Evolutionary conservation across 2,888 invertebrate genomes (phyloP), one percentile per base, ranked within the genome.

Genomic region (Oligia fasciuncula): DNA sequence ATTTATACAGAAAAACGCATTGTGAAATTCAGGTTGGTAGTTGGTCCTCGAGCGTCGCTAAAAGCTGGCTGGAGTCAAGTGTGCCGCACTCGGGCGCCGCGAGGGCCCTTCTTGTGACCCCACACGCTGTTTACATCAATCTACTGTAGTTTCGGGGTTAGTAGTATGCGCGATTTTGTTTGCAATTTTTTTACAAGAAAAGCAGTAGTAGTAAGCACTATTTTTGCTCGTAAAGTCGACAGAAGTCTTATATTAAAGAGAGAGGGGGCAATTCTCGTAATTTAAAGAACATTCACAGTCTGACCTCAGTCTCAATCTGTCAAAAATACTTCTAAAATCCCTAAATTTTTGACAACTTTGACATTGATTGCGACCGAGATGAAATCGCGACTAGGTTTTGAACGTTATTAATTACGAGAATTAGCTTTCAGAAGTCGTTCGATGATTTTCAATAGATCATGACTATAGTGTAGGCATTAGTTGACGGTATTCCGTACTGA

Each of bases 1-100:
- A 88, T 82, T 77, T 80, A 77, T 74, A 80, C 49, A 77, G 66
- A 83, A 85, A 81, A 81, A 85, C 66, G 74, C 77, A 87, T 79
- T 80, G 84, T 88, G 77, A 80, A 77, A 86, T 80, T 81, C 77
- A 85, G 84, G 85, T 84, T 81, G 81, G 74, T 84, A 75, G 81
- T 78, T 67, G 85, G 79, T 76, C 66, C 88, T 89, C 60, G 80
- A 85, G 79, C 60, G 76, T 35, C 74, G 83, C 86, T 89, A 90
- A 90, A 90, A 90, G 89, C 89, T 86, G 77, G 71, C 88, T 80
- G 73, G 81, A 84, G 89, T 87, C 85, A 90, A 77, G 82, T 65
- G 82, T 65, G 78, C 67, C 65, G 76, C 73, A 57, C 87, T 85
- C 67, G 68, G 76, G 77, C 83, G 73, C n/a, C 67, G 78, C 68